Evolutionary conservation across 2,797 vertebrate genomes (phyloP).

Genomic region (Aplochiton taeniatus): DNA sequence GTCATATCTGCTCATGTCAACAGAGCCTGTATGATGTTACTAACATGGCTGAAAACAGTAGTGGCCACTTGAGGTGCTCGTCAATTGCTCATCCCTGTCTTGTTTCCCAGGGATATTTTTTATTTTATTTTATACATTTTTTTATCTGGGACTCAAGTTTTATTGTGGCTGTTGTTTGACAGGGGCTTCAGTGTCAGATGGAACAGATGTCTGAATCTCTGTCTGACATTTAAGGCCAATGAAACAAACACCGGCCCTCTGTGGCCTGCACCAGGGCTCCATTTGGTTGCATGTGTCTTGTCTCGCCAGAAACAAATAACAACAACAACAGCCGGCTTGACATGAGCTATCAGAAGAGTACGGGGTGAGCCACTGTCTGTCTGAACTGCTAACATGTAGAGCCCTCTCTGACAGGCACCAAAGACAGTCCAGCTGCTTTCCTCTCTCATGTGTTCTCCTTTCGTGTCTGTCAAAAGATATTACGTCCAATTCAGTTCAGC

Average conservation of each 20-base stretch:
- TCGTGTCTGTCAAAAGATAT: no score
- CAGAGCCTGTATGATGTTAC: constrained; percentile 35
- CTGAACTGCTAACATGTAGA: no score
- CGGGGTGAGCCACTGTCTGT: no score
- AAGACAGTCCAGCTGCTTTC: no score
- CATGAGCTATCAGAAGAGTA: constrained; percentile 7
- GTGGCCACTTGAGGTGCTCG: constrained; percentile 42
- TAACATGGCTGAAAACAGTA: constrained; percentile 28
- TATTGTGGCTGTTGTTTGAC: constrained; percentile 54
- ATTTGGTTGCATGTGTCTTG: constrained; percentile 42
- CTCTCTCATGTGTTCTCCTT: no score
- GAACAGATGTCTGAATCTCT: constrained; percentile 57
- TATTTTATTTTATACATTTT: constrained; percentile 18
- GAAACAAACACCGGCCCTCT: constrained; percentile 48
- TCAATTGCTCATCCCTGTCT: no score
- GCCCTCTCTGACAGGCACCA: no score
- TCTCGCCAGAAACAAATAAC: constrained; percentile 40
- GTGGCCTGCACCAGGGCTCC: constrained; percentile 27
- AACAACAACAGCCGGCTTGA: constrained; percentile 33
- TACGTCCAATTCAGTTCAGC: no score
- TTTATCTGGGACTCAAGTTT: constrained; percentile 52
- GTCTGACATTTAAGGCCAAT: constrained; percentile 63
- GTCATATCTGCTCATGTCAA: constrained; percentile 38
- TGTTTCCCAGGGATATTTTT: constrained; percentile 14
- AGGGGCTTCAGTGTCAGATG: constrained; percentile 49